phyloP scores from a whole-genome alignment of 1,140 invertebrate species.

The Drosophila pandora region DNA sequence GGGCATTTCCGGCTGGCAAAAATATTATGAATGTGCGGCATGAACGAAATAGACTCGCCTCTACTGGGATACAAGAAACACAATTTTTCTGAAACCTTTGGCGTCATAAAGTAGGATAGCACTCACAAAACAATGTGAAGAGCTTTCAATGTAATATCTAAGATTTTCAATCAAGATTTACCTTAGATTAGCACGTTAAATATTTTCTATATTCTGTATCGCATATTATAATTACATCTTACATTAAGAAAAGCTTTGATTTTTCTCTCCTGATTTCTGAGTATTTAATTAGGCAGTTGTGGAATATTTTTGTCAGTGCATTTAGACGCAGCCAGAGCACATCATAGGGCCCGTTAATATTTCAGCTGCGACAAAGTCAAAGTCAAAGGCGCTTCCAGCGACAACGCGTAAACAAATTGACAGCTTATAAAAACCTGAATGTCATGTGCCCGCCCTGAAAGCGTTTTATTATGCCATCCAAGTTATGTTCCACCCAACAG shows the following conservation, averaged over 20 bases:
- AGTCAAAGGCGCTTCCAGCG: slow-evolving; percentile 45
- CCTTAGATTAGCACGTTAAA: too few relatives aligned
- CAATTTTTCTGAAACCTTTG: background rate
- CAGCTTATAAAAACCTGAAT: slow-evolving; percentile 80
- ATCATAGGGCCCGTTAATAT: slow-evolving; percentile 61
- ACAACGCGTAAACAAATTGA: slow-evolving; percentile 76
- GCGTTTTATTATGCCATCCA: slow-evolving; percentile 79
- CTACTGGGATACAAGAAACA: background rate
- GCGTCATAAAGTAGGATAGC: background rate
- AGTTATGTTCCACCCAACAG: slow-evolving; percentile 60
- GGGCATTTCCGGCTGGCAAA: slow-evolving; percentile 70
- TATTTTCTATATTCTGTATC: too few relatives aligned
- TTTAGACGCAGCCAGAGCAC: slow-evolving; percentile 11
- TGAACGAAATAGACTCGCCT: slow-evolving; percentile 43
- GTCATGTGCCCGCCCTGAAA: slow-evolving; percentile 63
- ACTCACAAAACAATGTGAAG: background rate
- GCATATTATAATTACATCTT: fast-evolving
- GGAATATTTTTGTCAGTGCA: slow-evolving; percentile 1
- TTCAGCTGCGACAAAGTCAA: slow-evolving; percentile 68
- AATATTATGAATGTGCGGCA: slow-evolving; percentile 71
- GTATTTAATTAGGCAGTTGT: background rate
- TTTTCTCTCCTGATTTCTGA: background rate
- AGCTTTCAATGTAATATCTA: background rate
- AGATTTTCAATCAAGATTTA: too few relatives aligned
- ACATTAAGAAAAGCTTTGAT: too few relatives aligned